Evolutionary conservation across 1,140 invertebrate genomes (phyloP), one percentile per base, ranked within the genome.

Genomic region (Ganaspis sp.): DNA sequence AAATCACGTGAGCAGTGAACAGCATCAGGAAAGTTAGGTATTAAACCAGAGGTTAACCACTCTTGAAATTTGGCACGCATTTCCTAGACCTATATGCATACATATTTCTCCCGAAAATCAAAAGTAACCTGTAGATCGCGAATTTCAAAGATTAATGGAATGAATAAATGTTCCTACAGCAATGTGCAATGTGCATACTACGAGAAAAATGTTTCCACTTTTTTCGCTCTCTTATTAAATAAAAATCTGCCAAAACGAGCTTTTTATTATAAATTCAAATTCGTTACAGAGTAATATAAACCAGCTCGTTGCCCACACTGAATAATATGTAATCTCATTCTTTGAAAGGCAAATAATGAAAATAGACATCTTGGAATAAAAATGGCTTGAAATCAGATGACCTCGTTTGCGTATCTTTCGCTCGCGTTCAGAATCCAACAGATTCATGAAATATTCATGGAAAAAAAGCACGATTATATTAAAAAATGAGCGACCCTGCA

Each of bases 381-480:
- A 64, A 64, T 29, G 54, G 54, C 23, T 58, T 64, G 58, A 64
- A 64, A 64, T 64, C 26, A 64, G 58, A 64, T 21, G 23, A 64
- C 58, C 58, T 64, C 58, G 23, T 64, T 64, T 29, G 23, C 58
- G 58, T 29, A 29, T 64, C 12, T 29, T 64, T 26, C 58, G 11
- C 23, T 64, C 26, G 58, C 58, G 21, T 29, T 29, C 58, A n/a
- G 58, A 64, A 29, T 64, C 23, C 58, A n/a, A 64, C 58, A 29
- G 26, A 12, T 64, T 64, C 58, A 64, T 64, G 58, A 29, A 64
- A 64, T 64, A 64, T 64, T 64, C 58, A 64, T 64, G 58, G 26
- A 34, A 64, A 29, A 12, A 64, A 29, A 29, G 15, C 21, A 64
- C 23, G 58, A 64, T 34, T 15, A 64, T 64, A 29, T 29, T 64